phyloP scores from a whole-genome alignment of 2,888 invertebrate species.

The Neuroscelio doddi region DNA sequence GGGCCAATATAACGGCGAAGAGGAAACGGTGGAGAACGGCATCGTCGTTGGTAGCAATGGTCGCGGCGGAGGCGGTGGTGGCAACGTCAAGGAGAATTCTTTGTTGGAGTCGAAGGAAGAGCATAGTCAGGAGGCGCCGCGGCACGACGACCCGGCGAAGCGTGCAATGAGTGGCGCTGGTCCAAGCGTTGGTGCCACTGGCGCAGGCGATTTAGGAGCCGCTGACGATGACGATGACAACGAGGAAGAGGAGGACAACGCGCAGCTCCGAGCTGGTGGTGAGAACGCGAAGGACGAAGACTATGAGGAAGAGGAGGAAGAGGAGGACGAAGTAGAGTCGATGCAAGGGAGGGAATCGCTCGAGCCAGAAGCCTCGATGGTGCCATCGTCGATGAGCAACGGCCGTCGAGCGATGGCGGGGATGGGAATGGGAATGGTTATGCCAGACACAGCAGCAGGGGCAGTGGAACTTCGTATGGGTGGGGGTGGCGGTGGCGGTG shows the following conservation, averaged over 20 bases:
- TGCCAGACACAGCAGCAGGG: slow-evolving; percentile 64
- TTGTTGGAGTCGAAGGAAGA: slow-evolving; percentile 70
- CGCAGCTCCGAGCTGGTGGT: slow-evolving; percentile 24
- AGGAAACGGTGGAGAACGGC: slow-evolving; percentile 50
- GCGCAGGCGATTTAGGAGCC: slow-evolving; percentile 52
- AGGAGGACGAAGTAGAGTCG: slow-evolving; percentile 40
- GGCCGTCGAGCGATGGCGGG: too few species aligned
- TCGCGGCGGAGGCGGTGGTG: slow-evolving; percentile 67
- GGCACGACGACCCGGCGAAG: slow-evolving; percentile 68
- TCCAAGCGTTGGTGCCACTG: slow-evolving; percentile 50
- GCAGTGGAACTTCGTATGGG: slow-evolving; percentile 54
- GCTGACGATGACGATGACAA: slow-evolving; percentile 46
- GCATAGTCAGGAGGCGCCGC: slow-evolving; percentile 71
- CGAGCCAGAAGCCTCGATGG: slow-evolving; percentile 37
- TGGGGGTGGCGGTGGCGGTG: slow-evolving; percentile 55
- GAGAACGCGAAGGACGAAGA: slow-evolving; percentile 48
- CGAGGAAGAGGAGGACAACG: slow-evolving; percentile 48
- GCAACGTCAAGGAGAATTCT: slow-evolving; percentile 61
- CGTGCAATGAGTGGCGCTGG: slow-evolving; percentile 59
- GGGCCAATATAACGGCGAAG: slow-evolving; percentile 55
- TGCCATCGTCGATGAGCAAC: slow-evolving; percentile 29
- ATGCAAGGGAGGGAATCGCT: slow-evolving; percentile 35
- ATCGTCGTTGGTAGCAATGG: slow-evolving; percentile 66
- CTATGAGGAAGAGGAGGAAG: slow-evolving; percentile 47
- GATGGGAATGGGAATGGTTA: too few species aligned